Evolutionary conservation across 2,888 invertebrate genomes (phyloP), one percentile per base, ranked within the genome.

Genomic region (Subacronicta megacephala): DNA sequence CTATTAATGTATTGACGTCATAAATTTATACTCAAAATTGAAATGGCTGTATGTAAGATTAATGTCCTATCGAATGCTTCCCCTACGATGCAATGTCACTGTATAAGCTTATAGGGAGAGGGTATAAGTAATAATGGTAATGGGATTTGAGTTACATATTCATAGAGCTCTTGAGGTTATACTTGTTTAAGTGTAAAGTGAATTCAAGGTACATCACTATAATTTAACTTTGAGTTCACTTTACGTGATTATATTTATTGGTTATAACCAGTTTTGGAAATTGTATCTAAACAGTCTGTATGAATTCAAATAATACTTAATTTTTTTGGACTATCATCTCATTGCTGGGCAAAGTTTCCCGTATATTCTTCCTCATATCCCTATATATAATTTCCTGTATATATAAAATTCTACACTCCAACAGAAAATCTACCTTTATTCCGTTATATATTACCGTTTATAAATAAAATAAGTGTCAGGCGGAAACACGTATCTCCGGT

Each of bases 111-210:
- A n/a, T n/a, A 20, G 67, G 72, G 75, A 40, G 73, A 69, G 76
- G 72, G 76, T 41, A n/a, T 35, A 18, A 31, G 36, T 50, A 62
- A 75, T 75, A 56, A 76, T 42, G 17, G 6, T 57, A 47, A 59
- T 61, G 58, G 63, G 37, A 49, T 63, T 55, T 42, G 59, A 60
- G 65, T 59, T 56, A 52, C 45, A 37, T 56, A 75, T 63, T 62
- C 53, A 59, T 52, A 55, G 44, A 43, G 45, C 43, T 55, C 45
- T 23, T 37, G 51, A 49, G 54, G 49, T 50, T 46, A 47, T 41
- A 40, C 37, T 47, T 41, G 40, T 49, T 43, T 26, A 69, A 20
- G 44, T 46, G 26, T 35, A 26, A 41, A 50, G 18, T 47, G 29
- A 20, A 51, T 43, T 17, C 13, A 44, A 49, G n/a, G n/a, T n/a